These are phyloP conservation scores for Monomorium pharaonis DNA, from an alignment of 1,140 invertebrate species.

Conservation along the genomic window DNA sequence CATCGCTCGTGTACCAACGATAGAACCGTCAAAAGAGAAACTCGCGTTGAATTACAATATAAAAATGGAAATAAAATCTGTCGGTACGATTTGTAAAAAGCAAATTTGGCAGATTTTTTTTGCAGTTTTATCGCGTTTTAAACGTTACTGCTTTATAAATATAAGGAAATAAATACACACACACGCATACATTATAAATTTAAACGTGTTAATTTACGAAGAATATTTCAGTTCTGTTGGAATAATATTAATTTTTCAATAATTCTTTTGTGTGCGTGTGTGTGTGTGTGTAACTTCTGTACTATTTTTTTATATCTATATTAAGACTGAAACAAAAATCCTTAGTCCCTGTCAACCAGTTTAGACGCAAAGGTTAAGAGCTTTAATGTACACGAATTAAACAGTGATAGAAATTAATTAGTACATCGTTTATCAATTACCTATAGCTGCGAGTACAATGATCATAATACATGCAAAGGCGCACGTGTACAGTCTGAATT, in stretches of 20 bases:
- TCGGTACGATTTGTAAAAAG: neutral
- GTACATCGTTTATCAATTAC: conserved; percentile 38
- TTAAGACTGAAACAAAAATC: neutral
- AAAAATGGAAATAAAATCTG: neutral
- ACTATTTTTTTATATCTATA: neutral
- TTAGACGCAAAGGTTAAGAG: conserved; percentile 4
- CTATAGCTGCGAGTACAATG: neutral
- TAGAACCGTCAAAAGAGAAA: neutral
- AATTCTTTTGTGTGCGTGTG: neutral
- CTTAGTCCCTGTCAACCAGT: neutral
- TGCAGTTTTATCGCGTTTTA: neutral
- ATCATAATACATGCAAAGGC: conserved; percentile 1
- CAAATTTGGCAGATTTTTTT: neutral
- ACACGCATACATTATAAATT: neutral
- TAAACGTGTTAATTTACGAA: neutral
- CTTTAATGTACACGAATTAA: conserved; percentile 6
- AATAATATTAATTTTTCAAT: neutral
- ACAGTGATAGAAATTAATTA: conserved; percentile 40
- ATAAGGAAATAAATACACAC: too few species aligned
- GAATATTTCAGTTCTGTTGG: neutral
- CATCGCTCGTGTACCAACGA: conserved; percentile 17
- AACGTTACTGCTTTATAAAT: neutral
- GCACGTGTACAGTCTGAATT: conserved; percentile 46
- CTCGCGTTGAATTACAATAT: conserved; percentile 2
- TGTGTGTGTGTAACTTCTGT: neutral